Evolutionary conservation across 2,113 vertebrate genomes (phyloP), one percentile per base, ranked within the genome.

Genomic region (Catharus bicknelli): DNA sequence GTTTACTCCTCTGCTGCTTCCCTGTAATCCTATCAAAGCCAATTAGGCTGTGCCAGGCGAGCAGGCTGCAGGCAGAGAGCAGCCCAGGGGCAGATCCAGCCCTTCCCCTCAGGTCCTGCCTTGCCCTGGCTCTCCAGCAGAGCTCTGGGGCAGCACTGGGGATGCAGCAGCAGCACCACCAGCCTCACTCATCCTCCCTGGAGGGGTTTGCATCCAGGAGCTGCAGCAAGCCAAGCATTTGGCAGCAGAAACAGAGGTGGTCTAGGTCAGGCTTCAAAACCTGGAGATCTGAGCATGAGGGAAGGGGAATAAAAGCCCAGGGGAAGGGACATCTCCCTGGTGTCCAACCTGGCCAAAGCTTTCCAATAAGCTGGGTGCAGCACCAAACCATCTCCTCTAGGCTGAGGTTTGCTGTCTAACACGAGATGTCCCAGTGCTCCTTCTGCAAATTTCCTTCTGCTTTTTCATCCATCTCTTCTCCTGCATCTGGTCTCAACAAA

Each of bases 41-140:
- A 95, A 89, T 95, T 90, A 95, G 88, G 84, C 81, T 57, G 51
- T 18, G 69, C 87, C 89, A 94, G 93, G 42, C 16, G 3, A 91
- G 76, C 79, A 42, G 86, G 8, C 85, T 57, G 82, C 95, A 36
- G 90, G 90, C 72, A 13, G 58, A 18, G 59, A 55, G 62, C 2
- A 3, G 95, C 64, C 16, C 3, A 29, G 68, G 73, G 81, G 53
- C 64, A 86, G 47, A 30, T 42, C 81, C 68, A 89, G 59, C 4
- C 2, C 62, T 75, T 38, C 38, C 61, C 32, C 19, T n/a, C 70
- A 8, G 62, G 58, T 86, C n/a, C 58, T 43, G 68, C 76, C 67
- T 51, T 36, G 18, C 70, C 13, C 0, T 0, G 63, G 30, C 6
- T 61, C 25, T 29, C 45, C 83, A 45, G 76, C 30, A 4, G 7